phyloP scores from a whole-genome alignment of 1,140 invertebrate species.

The Drosophila kurseongensis region DNA sequence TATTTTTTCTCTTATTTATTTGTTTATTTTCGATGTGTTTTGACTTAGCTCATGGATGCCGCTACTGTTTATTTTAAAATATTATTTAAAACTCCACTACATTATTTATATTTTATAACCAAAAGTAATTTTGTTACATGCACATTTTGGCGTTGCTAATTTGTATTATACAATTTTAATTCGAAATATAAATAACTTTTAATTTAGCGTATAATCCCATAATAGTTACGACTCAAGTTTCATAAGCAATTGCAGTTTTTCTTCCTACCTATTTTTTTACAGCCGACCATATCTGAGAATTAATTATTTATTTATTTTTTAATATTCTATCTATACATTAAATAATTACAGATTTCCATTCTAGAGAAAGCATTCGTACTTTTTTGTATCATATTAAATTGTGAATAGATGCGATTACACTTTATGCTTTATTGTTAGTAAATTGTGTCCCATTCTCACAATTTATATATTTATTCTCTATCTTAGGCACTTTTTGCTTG shows the following conservation, averaged over 20 bases:
- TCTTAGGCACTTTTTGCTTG: background rate
- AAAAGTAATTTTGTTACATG: too few species aligned
- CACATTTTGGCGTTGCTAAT: too few species aligned
- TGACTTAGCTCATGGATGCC: background rate
- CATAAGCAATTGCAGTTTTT: background rate
- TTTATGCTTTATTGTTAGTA: background rate
- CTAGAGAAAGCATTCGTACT: background rate
- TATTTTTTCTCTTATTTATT: conserved; percentile 22
- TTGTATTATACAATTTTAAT: too few species aligned
- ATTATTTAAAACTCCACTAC: conserved; percentile 4
- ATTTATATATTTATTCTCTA: conserved; percentile 8
- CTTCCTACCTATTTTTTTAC: background rate
- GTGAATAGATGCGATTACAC: background rate
- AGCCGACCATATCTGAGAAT: background rate
- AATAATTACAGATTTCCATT: background rate
- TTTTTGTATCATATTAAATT: conserved; percentile 4
- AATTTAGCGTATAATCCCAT: too few species aligned
- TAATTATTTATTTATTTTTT: conserved; percentile 5
- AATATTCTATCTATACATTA: background rate
- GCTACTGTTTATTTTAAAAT: conserved; percentile 13
- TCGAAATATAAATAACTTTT: too few species aligned
- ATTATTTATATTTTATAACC: background rate
- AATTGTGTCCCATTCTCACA: conserved; percentile 9
- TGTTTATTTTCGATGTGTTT: conserved; percentile 3
- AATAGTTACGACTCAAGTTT: background rate